Evolutionary conservation across 2,113 vertebrate genomes (phyloP).

Genomic region (Cepphus grylle): DNA sequence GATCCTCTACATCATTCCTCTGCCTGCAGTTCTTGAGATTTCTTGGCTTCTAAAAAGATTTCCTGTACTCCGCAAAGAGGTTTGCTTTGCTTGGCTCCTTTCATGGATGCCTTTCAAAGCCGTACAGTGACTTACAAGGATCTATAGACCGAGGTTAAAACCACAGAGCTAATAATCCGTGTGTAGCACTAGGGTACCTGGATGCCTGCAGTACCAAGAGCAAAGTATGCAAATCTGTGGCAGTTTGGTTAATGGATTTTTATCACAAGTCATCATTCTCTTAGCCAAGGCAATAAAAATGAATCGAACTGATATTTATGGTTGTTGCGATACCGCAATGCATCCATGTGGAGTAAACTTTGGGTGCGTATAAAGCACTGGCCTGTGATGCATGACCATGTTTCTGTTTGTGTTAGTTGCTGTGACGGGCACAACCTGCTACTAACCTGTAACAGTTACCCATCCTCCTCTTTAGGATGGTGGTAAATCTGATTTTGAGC

Average conservation of each 20-base stretch:
- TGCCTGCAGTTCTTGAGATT: not conserved
- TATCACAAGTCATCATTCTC: not conserved
- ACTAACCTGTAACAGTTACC: not conserved
- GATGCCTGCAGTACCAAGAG: not conserved
- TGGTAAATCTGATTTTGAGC: not conserved
- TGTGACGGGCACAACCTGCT: not conserved
- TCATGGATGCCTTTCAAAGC: not conserved
- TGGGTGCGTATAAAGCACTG: not conserved
- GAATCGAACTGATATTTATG: not conserved
- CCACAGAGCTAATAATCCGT: not conserved
- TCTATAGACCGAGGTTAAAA: not conserved
- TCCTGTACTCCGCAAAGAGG: not conserved
- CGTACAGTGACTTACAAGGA: not conserved
- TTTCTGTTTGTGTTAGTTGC: not conserved
- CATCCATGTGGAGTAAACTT: not conserved
- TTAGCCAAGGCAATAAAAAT: not conserved
- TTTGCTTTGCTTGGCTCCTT: not conserved
- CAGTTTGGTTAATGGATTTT: not conserved
- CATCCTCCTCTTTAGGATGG: not conserved
- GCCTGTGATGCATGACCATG: not conserved
- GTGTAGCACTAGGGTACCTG: not conserved
- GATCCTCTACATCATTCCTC: not conserved
- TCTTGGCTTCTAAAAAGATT: not conserved
- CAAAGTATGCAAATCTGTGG: not conserved
- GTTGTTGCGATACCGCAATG: not conserved